phyloP scores from a whole-genome alignment of 1,140 invertebrate species.

The Campoletis sonorensis region DNA sequence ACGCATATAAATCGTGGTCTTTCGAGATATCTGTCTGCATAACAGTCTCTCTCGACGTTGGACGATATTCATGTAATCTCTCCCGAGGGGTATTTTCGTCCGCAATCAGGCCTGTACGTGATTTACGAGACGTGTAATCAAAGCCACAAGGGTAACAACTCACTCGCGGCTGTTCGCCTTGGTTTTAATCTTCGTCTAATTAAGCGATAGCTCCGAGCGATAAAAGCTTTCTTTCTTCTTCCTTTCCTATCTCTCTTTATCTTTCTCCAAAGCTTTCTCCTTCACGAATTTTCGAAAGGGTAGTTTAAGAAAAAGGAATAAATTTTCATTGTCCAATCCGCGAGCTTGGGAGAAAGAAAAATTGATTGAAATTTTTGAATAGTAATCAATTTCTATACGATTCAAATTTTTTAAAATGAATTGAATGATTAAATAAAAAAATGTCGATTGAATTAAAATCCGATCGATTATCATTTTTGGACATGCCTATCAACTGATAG shows the following conservation, averaged over 20 bases:
- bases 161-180: slow-evolving; percentile 43
- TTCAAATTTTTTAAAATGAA: too few relatives aligned
- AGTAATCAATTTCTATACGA: too few relatives aligned
- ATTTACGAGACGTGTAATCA: slow-evolving; percentile 53
- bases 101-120: slow-evolving; percentile 49
- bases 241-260: background rate
- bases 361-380: too few relatives aligned
- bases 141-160: slow-evolving; percentile 52
- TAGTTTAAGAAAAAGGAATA: background rate
- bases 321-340: background rate
- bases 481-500: too few relatives aligned
- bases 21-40: slow-evolving; percentile 10
- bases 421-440: too few relatives aligned
- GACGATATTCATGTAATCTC: slow-evolving; percentile 47
- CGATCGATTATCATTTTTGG: too few relatives aligned
- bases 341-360: too few relatives aligned
- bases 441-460: too few relatives aligned
- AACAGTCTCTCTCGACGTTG: slow-evolving; percentile 17
- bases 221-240: slow-evolving; percentile 42
- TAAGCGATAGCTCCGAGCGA: slow-evolving; percentile 49
- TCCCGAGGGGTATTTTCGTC: slow-evolving; percentile 46
- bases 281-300: background rate
- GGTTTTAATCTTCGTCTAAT: slow-evolving; percentile 53
- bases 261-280: slow-evolving; percentile 28
- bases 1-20: slow-evolving; percentile 5